Evolutionary conservation across 2,797 vertebrate genomes (phyloP), one percentile per base, ranked within the genome.

Genomic region (Sylvilagus floridanus): DNA sequence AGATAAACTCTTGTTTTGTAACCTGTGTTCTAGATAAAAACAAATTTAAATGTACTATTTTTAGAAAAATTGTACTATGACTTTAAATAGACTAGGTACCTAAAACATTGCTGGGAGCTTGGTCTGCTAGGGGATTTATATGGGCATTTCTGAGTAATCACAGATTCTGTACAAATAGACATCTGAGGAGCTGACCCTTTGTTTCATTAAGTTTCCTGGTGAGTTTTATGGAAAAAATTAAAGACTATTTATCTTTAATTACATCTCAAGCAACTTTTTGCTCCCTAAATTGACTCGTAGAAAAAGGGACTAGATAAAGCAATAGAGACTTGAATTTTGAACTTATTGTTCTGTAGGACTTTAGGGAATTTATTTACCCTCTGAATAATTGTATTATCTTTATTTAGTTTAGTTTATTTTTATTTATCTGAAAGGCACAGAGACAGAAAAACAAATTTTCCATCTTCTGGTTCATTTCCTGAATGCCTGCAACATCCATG

Each of bases 321-420:
- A 22, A 65, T 69, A 81, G 69, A 65, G 57, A 65, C 12, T 5
- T 35, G 28, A 16, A 19, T 32, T 84, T 90, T 47, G 85, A 16
- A 47, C 37, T 87, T 63, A 14, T 66, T 86, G 24, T 42, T 47
- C 13, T n/a, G 52, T 52, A 57, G 13, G 26, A 69, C 65, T 4
- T 87, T 30, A 35, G 26, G 63, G 21, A 81, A 54, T 30, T 76
- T 75, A 88, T 54, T 86, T 66, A 66, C 63, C 87, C 86, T 95
- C 47, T 47, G 54, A 87, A 57, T 57, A 17, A 21, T 57, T 21
- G 19, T 57, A 21, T 57, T 57, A 57, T 57, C 42, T 57, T 5
- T 57, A 16, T 57, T 21, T 57, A 57, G 4, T 57, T 57, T 57
- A 57, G 4, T 57, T 57, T 57, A 57, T 57, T 57, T 57, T 57